Conservation (phyloP, 2,113 vertebrate genomes). For the Ictidomys tridecemlineatus region DNA sequence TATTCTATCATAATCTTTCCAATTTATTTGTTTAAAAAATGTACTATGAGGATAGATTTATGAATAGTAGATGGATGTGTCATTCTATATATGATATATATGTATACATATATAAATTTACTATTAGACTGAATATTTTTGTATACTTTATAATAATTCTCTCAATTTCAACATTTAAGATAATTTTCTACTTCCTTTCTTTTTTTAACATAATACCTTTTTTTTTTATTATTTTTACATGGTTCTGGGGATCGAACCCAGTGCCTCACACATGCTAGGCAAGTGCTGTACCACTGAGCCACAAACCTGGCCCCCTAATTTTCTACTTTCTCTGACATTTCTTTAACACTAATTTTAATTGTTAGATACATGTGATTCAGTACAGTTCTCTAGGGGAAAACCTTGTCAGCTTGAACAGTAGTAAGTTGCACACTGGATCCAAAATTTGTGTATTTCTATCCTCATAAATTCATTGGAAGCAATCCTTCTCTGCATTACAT, state of each 20-base stretch:
- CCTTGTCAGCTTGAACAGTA: not conserved
- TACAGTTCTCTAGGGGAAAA: not conserved
- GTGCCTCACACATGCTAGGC: no score
- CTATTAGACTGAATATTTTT: not conserved
- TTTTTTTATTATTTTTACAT: no score
- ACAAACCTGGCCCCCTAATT: not conserved
- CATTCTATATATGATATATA: no score
- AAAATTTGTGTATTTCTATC: not conserved
- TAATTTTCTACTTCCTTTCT: not conserved
- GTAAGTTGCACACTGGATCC: not conserved
- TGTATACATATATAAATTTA: not conserved
- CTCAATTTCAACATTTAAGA: not conserved
- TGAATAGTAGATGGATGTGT: not conserved
- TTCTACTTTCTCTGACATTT: not conserved
- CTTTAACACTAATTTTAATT: not conserved
- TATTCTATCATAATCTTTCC: not conserved
- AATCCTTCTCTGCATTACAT: not conserved
- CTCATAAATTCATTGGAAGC: not conserved
- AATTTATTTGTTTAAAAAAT: not conserved
- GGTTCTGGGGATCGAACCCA: no score
- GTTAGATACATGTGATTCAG: not conserved
- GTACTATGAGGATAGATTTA: not conserved
- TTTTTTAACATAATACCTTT: no score
- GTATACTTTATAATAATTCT: not conserved
- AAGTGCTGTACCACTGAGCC: no score